These are phyloP conservation scores for Bolinopsis microptera DNA, from an alignment of 37 sponge, comb jelly and placozoan genomes.

Conservation along the genomic window DNA sequence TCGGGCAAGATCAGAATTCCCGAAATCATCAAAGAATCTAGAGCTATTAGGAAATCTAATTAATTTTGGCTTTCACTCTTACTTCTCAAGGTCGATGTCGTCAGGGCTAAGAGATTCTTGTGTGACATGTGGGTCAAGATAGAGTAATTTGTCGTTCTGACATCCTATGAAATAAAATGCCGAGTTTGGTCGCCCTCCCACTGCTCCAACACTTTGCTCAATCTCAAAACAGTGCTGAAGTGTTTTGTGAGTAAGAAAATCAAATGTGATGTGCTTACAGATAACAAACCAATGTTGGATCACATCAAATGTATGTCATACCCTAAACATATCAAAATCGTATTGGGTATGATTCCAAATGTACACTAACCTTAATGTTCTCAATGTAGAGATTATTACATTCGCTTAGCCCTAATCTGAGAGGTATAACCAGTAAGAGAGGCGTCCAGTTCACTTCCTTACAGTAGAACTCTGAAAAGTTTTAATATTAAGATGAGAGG, in stretches of 20 bases:
- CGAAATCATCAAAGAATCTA: too few species aligned
- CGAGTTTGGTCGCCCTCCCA: conserved; percentile 93
- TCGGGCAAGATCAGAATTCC: too few species aligned
- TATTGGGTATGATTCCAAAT: too few species aligned
- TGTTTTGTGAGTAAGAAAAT: background rate
- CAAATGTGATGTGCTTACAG: too few species aligned
- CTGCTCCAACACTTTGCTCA: conserved; percentile 88
- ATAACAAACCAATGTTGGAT: too few species aligned
- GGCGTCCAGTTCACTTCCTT: conserved; percentile 67
- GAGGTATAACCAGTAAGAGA: conserved; percentile 88
- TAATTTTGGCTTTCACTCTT: too few species aligned
- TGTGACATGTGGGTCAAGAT: conserved; percentile 63
- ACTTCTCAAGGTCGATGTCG: conserved; percentile 60
- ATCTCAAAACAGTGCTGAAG: conserved; percentile 77
- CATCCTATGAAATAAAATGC: conserved; percentile 93
- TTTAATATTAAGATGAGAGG: too few species aligned
- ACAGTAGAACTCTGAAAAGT: conserved; percentile 8
- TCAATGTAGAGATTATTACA: conserved; percentile 83
- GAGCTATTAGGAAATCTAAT: too few species aligned
- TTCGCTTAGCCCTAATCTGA: conserved; percentile 85
- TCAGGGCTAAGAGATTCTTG: conserved; percentile 45
- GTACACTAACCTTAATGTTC: conserved; percentile 88
- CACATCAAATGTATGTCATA: too few species aligned
- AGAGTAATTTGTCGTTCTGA: conserved; percentile 72
- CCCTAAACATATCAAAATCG: too few species aligned